Percentiles rank a stretch among this genome's conserved stretches.
These are phyloP conservation scores for Atta colombica DNA, from an alignment of 1,140 invertebrate genomes.

Conservation along the genomic window DNA sequence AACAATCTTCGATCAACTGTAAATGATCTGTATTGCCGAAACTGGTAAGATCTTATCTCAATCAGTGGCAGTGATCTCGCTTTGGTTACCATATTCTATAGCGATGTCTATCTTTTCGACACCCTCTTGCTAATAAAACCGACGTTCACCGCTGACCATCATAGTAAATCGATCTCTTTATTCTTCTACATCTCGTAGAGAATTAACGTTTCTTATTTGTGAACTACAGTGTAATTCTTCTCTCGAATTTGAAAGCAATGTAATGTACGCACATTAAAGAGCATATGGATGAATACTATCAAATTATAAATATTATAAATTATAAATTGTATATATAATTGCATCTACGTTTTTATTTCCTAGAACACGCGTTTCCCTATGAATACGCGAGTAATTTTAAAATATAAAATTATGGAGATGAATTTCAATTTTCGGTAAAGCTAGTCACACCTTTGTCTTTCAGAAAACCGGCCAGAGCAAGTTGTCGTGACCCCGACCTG, in stretches of 20 bases:
- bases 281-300: background rate
- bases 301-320: background rate
- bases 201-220: background rate
- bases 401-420: conserved; percentile 38
- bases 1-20: conserved; percentile 73
- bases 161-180: conserved; percentile 69
- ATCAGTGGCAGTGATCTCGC: conserved; percentile 71
- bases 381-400: background rate
- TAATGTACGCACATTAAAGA: background rate
- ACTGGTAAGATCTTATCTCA: conserved; percentile 70
- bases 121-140: conserved; percentile 74
- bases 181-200: conserved; percentile 52
- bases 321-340: background rate
- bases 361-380: too few relatives aligned
- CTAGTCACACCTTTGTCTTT: conserved; percentile 52
- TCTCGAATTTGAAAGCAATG: background rate
- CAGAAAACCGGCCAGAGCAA: conserved; percentile 44
- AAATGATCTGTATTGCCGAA: conserved; percentile 74
- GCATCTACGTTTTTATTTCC: background rate
- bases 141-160: conserved; percentile 43
- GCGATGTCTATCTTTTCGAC: conserved; percentile 76
- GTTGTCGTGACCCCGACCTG: conserved; percentile 56
- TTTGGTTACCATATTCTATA: conserved; percentile 71
- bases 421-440: conserved; percentile 70
- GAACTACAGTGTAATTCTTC: background rate